A percentile compares a stretch with the other conserved stretches of the same genome.
Conservation (phyloP, 2,888 invertebrate genomes). For the Ephialtes manifestator region DNA sequence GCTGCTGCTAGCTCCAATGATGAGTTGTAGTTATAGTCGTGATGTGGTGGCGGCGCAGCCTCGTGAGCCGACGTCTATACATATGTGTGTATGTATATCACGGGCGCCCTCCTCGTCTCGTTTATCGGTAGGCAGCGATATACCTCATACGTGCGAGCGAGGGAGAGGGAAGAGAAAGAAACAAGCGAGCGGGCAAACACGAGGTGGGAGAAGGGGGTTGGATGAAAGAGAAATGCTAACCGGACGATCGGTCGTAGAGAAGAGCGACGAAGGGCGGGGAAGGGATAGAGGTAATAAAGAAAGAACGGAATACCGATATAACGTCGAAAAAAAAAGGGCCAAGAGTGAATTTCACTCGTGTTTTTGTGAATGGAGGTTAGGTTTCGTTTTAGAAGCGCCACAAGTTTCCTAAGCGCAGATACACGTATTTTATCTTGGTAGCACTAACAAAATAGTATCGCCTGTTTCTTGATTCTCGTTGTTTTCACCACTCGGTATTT, state of each 20-base stretch:
- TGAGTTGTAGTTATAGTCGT: constrained; percentile 50
- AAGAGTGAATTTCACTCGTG: neutral
- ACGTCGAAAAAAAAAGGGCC: constrained; percentile 1
- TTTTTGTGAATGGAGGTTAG: constrained; percentile 46
- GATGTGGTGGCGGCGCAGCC: constrained; percentile 60
- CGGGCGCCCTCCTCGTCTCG: constrained; percentile 45
- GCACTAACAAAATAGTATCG: neutral
- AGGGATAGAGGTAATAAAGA: constrained; percentile 41
- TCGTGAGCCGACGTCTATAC: constrained; percentile 58
- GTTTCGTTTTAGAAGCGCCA: constrained; percentile 26
- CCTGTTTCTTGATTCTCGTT: neutral
- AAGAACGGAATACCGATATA: constrained; percentile 35
- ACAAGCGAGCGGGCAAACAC: constrained; percentile 29
- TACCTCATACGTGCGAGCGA: constrained; percentile 61
- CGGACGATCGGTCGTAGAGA: constrained; percentile 52
- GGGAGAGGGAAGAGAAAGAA: constrained; percentile 49
- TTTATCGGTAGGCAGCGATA: constrained; percentile 63
- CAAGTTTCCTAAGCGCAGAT: neutral
- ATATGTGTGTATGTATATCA: constrained; percentile 50
- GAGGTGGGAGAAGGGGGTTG: constrained; percentile 33
- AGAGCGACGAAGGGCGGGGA: constrained; percentile 47
- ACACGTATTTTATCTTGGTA: neutral
- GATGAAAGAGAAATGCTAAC: constrained; percentile 52
- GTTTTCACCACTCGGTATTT: neutral
- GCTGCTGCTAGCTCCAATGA: constrained; percentile 47